Evolutionary conservation across 2,113 vertebrate species (phyloP).

Genomic region (Eurystomus gularis): DNA sequence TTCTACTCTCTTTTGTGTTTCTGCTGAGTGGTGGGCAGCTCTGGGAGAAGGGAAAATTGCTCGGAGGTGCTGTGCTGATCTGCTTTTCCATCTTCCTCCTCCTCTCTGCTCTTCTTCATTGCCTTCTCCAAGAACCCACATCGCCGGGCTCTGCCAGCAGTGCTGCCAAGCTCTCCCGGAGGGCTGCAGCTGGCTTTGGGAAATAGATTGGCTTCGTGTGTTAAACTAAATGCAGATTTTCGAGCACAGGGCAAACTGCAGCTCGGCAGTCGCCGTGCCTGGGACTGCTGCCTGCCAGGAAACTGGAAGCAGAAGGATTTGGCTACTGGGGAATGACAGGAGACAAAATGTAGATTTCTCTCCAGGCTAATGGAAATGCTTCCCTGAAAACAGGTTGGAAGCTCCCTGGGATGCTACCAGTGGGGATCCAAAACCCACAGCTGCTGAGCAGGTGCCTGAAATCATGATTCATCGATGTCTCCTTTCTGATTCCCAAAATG

Average conservation of each 20-base stretch:
- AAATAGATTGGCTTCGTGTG: background rate
- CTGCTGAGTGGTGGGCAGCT: background rate
- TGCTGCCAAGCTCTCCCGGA: background rate
- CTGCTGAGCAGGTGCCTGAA: constrained; percentile 13
- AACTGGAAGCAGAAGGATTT: background rate
- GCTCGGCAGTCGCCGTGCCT: background rate
- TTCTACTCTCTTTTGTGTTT: background rate
- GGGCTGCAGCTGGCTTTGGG: background rate
- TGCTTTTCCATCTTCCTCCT: background rate
- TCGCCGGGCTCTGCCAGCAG: background rate
- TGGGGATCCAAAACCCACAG: background rate
- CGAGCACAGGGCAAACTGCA: background rate
- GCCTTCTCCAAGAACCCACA: background rate
- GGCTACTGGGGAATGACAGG: background rate
- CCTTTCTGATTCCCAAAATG: background rate
- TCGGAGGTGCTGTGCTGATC: background rate
- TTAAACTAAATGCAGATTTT: background rate
- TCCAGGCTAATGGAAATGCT: background rate
- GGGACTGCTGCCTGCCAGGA: background rate
- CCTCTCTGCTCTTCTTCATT: background rate
- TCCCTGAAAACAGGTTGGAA: background rate
- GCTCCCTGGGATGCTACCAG: background rate
- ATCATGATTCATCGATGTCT: background rate
- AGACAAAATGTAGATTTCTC: background rate
- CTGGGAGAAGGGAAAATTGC: background rate